Evolutionary conservation across 2,113 vertebrate genomes (phyloP).

Genomic region (Penelope pileata): DNA sequence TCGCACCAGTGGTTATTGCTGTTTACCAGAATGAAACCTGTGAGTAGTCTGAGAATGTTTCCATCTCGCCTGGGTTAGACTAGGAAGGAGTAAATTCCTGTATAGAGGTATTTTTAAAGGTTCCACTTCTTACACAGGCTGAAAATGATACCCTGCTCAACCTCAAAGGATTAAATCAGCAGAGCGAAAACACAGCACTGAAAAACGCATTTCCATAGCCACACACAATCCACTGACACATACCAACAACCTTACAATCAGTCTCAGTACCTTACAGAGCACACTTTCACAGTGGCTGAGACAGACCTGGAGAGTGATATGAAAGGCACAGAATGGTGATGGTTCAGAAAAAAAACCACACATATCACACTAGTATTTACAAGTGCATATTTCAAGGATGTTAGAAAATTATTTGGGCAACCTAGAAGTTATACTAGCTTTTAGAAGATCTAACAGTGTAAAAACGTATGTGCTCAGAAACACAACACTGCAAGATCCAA

Average conservation of each 20-base stretch:
- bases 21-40: constrained; percentile 16
- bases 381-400: not conserved
- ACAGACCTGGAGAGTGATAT: accelerated
- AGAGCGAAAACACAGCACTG: not conserved
- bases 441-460: not conserved
- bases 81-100: constrained; percentile 19
- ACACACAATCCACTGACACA: not conserved
- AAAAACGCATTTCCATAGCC: not conserved
- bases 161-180: constrained; percentile 34
- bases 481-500: not conserved
- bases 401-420: not conserved
- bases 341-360: not conserved
- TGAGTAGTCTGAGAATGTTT: not conserved
- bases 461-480: accelerated
- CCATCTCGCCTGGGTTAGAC: not conserved
- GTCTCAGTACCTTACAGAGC: not conserved
- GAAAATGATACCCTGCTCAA: constrained; percentile 12
- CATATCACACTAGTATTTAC: not conserved
- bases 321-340: not conserved
- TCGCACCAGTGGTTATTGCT: not conserved
- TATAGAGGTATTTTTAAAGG: constrained; percentile 64
- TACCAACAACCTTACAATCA: not conserved
- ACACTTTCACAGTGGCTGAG: not conserved
- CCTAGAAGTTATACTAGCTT: not conserved
- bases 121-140: constrained; percentile 26